Base-by-base conservation (phyloP, 2,888 invertebrate genomes). In the Tenthredo scrophulariae region DNA sequence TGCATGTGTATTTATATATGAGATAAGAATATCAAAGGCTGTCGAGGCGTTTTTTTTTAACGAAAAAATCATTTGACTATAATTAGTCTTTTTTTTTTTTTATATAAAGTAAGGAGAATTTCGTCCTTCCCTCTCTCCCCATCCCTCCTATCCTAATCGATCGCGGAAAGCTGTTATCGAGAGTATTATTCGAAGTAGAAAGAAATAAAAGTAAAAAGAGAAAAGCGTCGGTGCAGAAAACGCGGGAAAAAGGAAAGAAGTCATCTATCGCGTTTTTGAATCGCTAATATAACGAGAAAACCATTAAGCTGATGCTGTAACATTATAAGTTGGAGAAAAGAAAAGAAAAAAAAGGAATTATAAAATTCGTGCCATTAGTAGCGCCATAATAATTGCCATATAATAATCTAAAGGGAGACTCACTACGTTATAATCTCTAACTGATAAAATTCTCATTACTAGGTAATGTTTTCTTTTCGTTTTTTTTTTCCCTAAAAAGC, bases 331-430 rank as follows among this genome's bases (percentile, higher is more conserved):
- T 33, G 15, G 33, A 29, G n/a, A 43, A 40, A 43, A 43, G 7
- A 37, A 70, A n/a, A 4, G 7, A n/a, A 6, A 33, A n/a, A 40
- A 70, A 37, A 37, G 18, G 7, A 70, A 72, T 72, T n/a, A 40
- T 40, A n/a, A 72, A 74, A 40, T 54, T 85, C 84, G 87, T 89
- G 89, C 89, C 89, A 89, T 89, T 87, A 15, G 37, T 85, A 67
- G 86, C 88, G 90, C 89, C 90, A 90, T 90, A 89, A 87, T 84
- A 79, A 86, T 90, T 90, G 90, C 90, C 90, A 90, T 90, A 89
- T 43, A 74, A 74, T 43, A 74, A 74, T 74, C 6, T 74, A 74
- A 4, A 72, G 40, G 10, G n/a, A 22, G 18, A 40, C 10, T 22
- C 10, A 43, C 26, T 22, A 43, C 22, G 40, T 43, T 22, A 43